Evolutionary conservation across 2,888 invertebrate species (phyloP).

Genomic region (Leucophenga montana): DNA sequence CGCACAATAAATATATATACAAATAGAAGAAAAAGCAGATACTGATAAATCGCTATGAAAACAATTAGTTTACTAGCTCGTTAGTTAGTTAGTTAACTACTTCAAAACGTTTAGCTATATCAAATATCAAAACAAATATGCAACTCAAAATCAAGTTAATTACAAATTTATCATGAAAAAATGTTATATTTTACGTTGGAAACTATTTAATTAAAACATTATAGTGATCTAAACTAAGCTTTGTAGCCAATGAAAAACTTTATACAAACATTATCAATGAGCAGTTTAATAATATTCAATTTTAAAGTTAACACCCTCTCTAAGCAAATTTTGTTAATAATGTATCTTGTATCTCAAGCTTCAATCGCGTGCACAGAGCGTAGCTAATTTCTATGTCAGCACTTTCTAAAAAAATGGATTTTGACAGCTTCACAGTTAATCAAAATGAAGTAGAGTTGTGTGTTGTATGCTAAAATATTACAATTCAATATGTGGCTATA

Average conservation of each 20-base stretch:
- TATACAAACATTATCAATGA: not conserved
- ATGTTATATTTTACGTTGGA: too few species aligned
- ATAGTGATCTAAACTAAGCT: not conserved
- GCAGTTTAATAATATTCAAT: not conserved
- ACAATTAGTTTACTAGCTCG: not conserved
- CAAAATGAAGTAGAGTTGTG: not conserved
- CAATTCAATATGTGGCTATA: too few species aligned
- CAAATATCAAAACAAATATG: conserved; percentile 9
- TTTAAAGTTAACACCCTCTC: too few species aligned
- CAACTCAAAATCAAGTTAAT: conserved; percentile 1
- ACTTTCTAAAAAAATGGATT: conserved; percentile 12
- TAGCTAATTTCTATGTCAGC: conserved; percentile 14
- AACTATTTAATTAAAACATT: conserved; percentile 16
- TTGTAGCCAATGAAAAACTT: too few species aligned
- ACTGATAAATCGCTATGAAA: not conserved
- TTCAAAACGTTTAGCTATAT: not conserved
- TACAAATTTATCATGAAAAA: not conserved
- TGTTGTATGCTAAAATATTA: too few species aligned
- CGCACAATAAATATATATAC: not conserved
- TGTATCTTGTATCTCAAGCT: too few species aligned
- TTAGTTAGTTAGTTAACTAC: not conserved
- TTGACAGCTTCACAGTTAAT: conserved; percentile 13
- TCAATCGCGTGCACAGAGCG: not conserved
- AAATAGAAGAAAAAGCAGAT: conserved; percentile 4
- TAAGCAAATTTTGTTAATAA: too few species aligned